Evolutionary conservation across 2,113 vertebrate species (phyloP).

Genomic region (Rana temporaria): DNA sequence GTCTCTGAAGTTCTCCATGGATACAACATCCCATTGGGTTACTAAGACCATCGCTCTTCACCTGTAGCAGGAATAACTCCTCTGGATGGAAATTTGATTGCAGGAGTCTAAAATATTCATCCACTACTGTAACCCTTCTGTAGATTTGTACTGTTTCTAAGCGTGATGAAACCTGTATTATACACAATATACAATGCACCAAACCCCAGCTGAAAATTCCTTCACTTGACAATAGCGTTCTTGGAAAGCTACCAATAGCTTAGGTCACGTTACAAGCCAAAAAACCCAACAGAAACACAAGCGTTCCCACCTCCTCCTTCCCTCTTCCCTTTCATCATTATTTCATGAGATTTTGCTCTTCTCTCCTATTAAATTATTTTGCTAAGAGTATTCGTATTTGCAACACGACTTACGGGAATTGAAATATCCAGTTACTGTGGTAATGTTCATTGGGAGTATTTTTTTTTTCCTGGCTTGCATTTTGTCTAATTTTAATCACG

Average conservation of each 20-base stretch:
- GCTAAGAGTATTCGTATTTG: neutral
- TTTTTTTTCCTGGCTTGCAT: slow-evolving; percentile 37
- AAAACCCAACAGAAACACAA: neutral
- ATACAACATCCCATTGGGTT: no score
- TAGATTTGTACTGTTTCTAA: no score
- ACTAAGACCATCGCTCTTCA: no score
- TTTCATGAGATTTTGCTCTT: slow-evolving; percentile 32
- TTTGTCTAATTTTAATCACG: slow-evolving; percentile 54
- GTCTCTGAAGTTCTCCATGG: no score
- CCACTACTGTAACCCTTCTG: no score
- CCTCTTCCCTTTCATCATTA: slow-evolving; percentile 19
- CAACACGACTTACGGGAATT: slow-evolving; percentile 41
- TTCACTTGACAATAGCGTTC: neutral
- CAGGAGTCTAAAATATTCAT: no score
- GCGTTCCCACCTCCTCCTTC: neutral
- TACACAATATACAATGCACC: no score
- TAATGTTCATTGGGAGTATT: slow-evolving; percentile 31
- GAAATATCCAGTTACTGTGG: slow-evolving; percentile 33
- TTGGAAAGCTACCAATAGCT: slow-evolving; percentile 13
- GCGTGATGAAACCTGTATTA: no score
- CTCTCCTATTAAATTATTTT: slow-evolving; percentile 30
- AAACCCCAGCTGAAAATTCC: neutral
- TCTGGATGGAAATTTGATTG: no score
- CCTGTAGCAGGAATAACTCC: no score
- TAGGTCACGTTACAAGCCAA: slow-evolving; percentile 18